Evolutionary conservation across 2,113 vertebrate species (phyloP).

Genomic region (Rhinopomastus cyanomelas): DNA sequence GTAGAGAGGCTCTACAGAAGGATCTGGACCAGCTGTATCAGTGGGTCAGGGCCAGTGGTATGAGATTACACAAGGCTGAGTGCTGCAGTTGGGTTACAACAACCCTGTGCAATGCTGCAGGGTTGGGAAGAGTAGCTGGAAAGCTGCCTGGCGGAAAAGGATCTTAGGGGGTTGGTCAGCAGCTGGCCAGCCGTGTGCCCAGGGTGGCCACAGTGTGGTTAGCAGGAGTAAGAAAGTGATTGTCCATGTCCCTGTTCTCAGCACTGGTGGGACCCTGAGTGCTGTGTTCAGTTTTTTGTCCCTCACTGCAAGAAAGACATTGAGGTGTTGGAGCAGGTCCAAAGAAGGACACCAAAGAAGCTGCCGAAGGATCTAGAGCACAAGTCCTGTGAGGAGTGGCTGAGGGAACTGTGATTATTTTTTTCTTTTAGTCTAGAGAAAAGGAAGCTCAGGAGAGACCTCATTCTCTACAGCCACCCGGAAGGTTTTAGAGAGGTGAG

Average conservation of each 20-base stretch:
- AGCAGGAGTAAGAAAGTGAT: not conserved
- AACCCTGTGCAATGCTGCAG: not conserved
- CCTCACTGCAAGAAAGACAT: not conserved
- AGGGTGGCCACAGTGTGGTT: not conserved
- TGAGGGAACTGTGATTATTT: not conserved
- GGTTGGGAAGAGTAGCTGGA: not conserved
- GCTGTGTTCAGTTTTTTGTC: not conserved
- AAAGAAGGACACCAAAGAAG: not conserved
- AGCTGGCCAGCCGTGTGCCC: not conserved
- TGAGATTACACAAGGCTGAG: not conserved
- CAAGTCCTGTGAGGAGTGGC: not conserved
- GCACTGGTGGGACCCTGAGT: not conserved
- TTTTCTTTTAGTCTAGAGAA: not conserved
- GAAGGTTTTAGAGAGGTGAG: not conserved
- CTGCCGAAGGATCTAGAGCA: not conserved
- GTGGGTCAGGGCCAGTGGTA: not conserved
- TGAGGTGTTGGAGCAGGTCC: not conserved
- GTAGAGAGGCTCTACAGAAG: not conserved
- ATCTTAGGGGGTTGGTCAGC: not conserved
- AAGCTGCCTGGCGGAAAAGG: not conserved
- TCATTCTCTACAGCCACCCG: not conserved
- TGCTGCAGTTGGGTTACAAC: not conserved
- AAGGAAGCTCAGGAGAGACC: not conserved
- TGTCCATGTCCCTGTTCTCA: not conserved
- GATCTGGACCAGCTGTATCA: not conserved